Evolutionary conservation across 64 coral and sea anemone species (phyloP).

Genomic region (Cladopsammia gracilis): DNA sequence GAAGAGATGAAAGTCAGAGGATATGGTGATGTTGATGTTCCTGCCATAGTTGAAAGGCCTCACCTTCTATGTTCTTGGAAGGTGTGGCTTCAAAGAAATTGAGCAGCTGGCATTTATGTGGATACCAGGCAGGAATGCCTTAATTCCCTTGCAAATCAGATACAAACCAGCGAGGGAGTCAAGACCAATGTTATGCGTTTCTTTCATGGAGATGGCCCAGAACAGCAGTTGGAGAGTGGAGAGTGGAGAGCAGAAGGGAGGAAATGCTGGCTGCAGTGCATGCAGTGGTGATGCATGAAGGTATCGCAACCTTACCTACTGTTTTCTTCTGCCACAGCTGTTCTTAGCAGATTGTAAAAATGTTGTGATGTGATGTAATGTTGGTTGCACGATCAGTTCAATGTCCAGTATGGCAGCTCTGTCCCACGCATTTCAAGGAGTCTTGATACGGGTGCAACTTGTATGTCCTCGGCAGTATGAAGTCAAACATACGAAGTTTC

Average conservation of each 20-base stretch:
- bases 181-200: conserved; percentile 39
- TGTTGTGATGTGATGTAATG: no score
- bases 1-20: conserved; percentile 44
- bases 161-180: background rate
- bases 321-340: conserved; percentile 27
- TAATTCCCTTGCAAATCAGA: background rate
- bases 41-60: conserved; percentile 36
- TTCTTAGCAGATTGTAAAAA: background rate
- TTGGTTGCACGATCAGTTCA: no score
- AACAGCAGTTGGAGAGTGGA: conserved; percentile 58
- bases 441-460: no score
- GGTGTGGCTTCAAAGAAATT: conserved; percentile 43
- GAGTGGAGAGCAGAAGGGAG: conserved; percentile 51
- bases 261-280: conserved; percentile 54
- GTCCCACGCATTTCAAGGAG: no score
- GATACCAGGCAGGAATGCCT: conserved; percentile 55
- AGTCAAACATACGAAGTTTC: no score
- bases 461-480: no score
- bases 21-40: conserved; percentile 61
- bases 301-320: conserved; percentile 55
- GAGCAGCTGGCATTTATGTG: conserved; percentile 55
- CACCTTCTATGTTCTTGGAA: conserved; percentile 29
- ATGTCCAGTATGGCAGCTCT: no score
- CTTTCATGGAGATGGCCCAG: conserved; percentile 65
- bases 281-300: conserved; percentile 18